Evolutionary conservation across 2,888 invertebrate species (phyloP).

Genomic region (Halictus quadricinctus): DNA sequence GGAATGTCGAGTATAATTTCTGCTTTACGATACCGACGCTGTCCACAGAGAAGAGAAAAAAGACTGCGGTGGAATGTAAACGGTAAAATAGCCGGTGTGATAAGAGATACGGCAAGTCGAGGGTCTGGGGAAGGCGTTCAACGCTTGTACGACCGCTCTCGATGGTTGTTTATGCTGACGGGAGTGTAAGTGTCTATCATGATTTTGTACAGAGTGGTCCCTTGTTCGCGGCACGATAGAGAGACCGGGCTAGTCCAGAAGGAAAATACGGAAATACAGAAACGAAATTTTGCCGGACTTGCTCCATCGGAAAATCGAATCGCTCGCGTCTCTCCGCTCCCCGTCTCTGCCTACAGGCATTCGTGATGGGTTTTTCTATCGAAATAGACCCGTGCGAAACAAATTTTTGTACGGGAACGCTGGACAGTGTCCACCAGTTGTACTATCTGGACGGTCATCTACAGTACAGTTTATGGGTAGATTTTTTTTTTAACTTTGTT

Average conservation of each 20-base stretch:
- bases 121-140: not conserved
- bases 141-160: not conserved
- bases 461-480: no score
- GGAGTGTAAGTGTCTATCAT: not conserved
- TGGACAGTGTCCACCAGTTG: no score
- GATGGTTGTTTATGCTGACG: not conserved
- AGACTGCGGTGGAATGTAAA: not conserved
- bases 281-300: not conserved
- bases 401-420: no score
- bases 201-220: not conserved
- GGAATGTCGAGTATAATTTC: constrained; percentile 31
- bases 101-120: not conserved
- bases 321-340: no score
- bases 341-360: no score
- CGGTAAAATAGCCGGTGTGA: not conserved
- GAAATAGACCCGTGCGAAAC: no score
- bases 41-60: not conserved
- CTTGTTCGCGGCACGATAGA: not conserved
- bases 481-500: no score
- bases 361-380: no score
- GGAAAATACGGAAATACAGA: not conserved
- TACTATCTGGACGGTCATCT: no score
- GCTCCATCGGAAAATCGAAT: no score
- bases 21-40: constrained; percentile 28
- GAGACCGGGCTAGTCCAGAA: not conserved